These are phyloP conservation scores for Aeoliscus strigatus DNA, from an alignment of 2,797 vertebrate species.

Conservation along the genomic window DNA sequence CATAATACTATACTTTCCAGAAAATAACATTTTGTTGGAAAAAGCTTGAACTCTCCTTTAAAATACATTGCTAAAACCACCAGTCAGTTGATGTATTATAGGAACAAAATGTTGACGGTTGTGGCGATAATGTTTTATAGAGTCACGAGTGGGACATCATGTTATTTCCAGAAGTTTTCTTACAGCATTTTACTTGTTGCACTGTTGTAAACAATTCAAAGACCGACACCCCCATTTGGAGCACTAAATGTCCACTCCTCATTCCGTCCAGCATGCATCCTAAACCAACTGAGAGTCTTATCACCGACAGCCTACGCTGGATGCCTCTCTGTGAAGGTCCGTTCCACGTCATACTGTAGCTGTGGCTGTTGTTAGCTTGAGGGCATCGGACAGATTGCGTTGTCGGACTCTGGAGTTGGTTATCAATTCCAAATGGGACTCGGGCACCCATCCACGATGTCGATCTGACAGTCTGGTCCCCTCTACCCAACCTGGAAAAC, in stretches of 20 bases:
- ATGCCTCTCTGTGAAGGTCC: not conserved
- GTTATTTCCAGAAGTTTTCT: too few relatives aligned
- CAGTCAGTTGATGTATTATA: slow-evolving; percentile 3
- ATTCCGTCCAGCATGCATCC: slow-evolving; percentile 19
- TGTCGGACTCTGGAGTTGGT: slow-evolving; percentile 76
- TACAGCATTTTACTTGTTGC: slow-evolving; percentile 15
- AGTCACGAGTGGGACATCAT: slow-evolving; percentile 11
- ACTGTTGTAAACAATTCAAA: slow-evolving; percentile 5
- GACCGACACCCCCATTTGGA: slow-evolving; percentile 7
- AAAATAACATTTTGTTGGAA: slow-evolving; percentile 18
- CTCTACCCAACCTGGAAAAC: slow-evolving; percentile 86
- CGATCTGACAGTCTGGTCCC: slow-evolving; percentile 87
- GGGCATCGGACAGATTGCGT: slow-evolving; percentile 86
- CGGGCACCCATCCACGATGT: slow-evolving; percentile 87
- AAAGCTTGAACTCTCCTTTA: slow-evolving; percentile 10
- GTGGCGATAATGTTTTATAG: slow-evolving; percentile 8
- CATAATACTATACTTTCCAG: slow-evolving; percentile 32
- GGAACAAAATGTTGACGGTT: slow-evolving; percentile 4
- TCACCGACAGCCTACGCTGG: not conserved
- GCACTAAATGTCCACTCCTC: slow-evolving; percentile 15
- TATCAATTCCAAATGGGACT: slow-evolving; percentile 84
- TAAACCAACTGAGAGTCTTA: not conserved
- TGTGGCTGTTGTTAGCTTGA: slow-evolving; percentile 85
- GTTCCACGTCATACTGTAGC: slow-evolving; percentile 66
- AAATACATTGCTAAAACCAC: slow-evolving; percentile 19